Evolutionary conservation across 2,888 invertebrate species (phyloP).

Genomic region (Willowsia nigromaculata): DNA sequence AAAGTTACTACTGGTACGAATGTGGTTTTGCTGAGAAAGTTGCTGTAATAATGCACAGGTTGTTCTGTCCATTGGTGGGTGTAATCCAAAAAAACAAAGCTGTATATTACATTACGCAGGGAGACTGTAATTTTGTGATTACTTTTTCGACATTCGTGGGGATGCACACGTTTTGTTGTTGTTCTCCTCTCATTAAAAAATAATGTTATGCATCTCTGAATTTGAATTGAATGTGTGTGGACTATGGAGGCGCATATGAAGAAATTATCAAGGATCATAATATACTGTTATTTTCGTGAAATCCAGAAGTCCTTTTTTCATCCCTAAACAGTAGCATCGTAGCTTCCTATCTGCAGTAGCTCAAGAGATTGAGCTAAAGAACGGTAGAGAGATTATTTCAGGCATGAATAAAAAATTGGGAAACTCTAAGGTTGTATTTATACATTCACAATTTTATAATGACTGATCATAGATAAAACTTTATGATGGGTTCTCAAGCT

Average conservation of each 20-base stretch:
- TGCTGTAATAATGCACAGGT: background rate
- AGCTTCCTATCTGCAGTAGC: background rate
- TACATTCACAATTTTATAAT: background rate
- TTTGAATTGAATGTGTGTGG: background rate
- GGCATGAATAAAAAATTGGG: background rate
- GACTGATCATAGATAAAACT: no score
- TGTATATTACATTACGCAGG: background rate
- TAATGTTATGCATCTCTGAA: background rate
- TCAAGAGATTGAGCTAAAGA: background rate
- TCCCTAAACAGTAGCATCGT: background rate
- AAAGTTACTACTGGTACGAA: no score
- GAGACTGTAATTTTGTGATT: slow-evolving; percentile 2
- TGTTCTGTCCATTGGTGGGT: background rate
- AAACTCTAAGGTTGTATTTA: background rate
- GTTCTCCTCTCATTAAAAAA: background rate
- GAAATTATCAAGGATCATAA: background rate
- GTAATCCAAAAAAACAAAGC: background rate
- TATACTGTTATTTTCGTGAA: slow-evolving; percentile 39
- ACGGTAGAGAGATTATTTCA: background rate
- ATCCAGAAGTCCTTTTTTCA: slow-evolving; percentile 38
- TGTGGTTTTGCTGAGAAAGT: background rate
- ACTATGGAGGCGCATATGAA: background rate
- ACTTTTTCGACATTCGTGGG: background rate
- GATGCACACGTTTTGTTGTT: background rate
- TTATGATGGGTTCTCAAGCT: no score